These are phyloP conservation scores for Belgica antarctica DNA, from an alignment of 2,888 invertebrate genomes.

Conservation along the genomic window DNA sequence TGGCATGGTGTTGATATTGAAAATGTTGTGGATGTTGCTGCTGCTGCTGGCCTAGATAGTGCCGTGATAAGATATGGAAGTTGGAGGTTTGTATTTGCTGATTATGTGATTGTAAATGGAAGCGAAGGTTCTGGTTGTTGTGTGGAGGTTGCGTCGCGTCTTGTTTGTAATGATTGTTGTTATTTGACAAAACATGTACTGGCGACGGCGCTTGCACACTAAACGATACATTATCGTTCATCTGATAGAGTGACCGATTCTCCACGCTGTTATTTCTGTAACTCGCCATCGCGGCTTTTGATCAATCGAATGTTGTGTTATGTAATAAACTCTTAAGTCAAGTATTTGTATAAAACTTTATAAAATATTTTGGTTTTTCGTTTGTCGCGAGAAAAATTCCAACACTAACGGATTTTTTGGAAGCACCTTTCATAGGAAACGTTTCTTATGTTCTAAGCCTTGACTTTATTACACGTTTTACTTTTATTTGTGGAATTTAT, in stretches of 20 bases:
- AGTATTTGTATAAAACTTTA: conserved; percentile 2
- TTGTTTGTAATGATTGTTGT: conserved; percentile 28
- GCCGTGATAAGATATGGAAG: conserved; percentile 46
- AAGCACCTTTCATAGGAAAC: conserved; percentile 23
- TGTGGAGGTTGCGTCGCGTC: conserved; percentile 6
- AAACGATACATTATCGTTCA: conserved; percentile 30
- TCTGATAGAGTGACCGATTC: conserved; percentile 31
- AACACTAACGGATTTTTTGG: not conserved
- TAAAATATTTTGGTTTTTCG: conserved; percentile 17
- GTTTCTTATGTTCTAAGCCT: not conserved
- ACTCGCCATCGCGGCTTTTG: conserved; percentile 28
- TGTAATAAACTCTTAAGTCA: not conserved
- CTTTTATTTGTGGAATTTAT: conserved; percentile 6
- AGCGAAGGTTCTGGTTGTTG: conserved; percentile 14
- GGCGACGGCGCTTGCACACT: not conserved
- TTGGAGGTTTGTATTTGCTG: conserved; percentile 34
- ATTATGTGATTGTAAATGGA: conserved; percentile 36
- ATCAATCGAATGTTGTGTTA: not conserved
- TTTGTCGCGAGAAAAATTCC: not conserved
- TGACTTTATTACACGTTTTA: not conserved
- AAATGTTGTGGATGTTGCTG: conserved; percentile 46
- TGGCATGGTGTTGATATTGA: conserved; percentile 50
- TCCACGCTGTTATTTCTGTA: conserved; percentile 24
- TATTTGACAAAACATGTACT: conserved; percentile 31
- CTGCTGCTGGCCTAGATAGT: conserved; percentile 46